Conservation (phyloP, 2,797 vertebrate species). For the Graptemys geographica region DNA sequence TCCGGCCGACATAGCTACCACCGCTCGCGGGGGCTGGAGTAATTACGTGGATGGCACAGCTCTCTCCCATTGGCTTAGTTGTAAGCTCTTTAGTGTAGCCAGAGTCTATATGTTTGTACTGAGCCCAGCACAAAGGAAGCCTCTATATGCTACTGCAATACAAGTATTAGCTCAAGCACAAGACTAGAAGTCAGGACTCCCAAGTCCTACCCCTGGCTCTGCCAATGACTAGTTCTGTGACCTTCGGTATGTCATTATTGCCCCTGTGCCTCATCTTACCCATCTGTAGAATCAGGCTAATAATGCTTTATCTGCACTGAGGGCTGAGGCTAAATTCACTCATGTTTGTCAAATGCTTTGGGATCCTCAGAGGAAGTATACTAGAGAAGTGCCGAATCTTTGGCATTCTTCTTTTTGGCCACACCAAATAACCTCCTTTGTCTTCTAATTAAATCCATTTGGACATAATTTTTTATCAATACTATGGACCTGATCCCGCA, state of each 20-base stretch:
- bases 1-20: too few relatives aligned
- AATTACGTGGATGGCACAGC: too few relatives aligned
- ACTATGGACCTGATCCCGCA: rapidly evolving
- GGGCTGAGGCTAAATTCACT: not conserved
- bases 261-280: not conserved
- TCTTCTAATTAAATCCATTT: not conserved
- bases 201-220: not conserved
- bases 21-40: too few relatives aligned
- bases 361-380: not conserved
- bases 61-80: too few relatives aligned
- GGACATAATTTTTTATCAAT: not conserved
- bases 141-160: rapidly evolving
- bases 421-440: not conserved
- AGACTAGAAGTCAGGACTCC: not conserved
- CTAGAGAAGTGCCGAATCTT: not conserved
- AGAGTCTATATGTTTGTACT: not conserved
- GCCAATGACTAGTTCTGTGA: not conserved
- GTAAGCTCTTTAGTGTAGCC: too few relatives aligned
- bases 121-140: not conserved
- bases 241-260: not conserved
- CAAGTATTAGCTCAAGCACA: not conserved
- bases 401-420: not conserved
- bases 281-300: rapidly evolving
- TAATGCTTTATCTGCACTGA: not conserved
- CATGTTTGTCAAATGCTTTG: not conserved